Base-by-base conservation (phyloP, 2,113 vertebrate species). In the Oplegnathus fasciatus region DNA sequence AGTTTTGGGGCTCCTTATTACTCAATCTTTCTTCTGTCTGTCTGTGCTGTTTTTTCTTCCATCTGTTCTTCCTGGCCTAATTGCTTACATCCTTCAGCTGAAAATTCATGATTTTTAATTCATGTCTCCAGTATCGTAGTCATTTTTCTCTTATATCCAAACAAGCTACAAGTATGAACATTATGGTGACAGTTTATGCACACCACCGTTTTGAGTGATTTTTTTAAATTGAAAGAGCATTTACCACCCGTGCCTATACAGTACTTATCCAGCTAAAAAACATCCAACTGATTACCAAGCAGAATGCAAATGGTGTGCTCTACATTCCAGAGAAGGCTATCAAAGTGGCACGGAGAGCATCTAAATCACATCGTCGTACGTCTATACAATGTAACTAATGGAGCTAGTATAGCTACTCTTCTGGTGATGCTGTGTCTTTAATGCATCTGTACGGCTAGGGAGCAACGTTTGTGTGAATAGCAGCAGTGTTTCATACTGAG, bases 251-350 rank as follows among this genome's bases (percentile, higher is more conserved):
- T 64, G 11, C 11, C 7, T 15, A 66, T n/a, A 18, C 17, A 40
- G 24, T 20, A 26, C 71, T 60, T 26, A 75, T 32, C 22, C 24
- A 34, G 69, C 26, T 73, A 22, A 55, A 60, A 65, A 17, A 17
- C 75, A 70, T n/a, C 40, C 32, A 24, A 40, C 11, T 9, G 46
- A 74, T 77, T 73, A 71, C 9, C 54, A 48, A 44, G 28, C 54
- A 48, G 18, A 32, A 82, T 79, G 42, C 17, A 82, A 75, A 75
- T 61, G 77, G 14, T 42, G 18, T 60, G 42, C 42, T 71, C 26
- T 46, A 37, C 34, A 66, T 54, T 80, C 9, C 61, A 65, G 28
- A 58, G 32, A 64, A 44, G 28, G 37, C 15, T 3, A 18, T 68
- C 22, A 66, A 11, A 30, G 30, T 26, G 26, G 24, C 26, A 58